phyloP scores from a whole-genome alignment of 2,888 invertebrate species.

The Eubasilissa splendida region DNA sequence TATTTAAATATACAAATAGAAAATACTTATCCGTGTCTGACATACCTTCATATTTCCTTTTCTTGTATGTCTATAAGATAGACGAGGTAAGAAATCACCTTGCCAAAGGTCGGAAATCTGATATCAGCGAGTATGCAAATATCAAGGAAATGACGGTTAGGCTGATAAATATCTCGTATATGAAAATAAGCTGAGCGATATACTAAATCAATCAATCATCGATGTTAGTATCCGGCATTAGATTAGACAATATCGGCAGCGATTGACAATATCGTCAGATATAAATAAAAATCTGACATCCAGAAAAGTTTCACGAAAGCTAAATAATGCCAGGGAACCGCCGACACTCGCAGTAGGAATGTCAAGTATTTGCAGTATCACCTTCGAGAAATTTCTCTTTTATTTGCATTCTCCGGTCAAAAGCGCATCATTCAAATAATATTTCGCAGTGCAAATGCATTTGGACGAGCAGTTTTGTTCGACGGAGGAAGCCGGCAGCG shows the following conservation, averaged over 20 bases:
- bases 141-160: not conserved
- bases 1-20: too few species aligned
- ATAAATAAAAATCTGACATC: too few species aligned
- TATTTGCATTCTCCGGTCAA: conserved; percentile 7
- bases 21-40: too few species aligned
- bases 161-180: not conserved
- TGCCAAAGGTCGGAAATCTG: not conserved
- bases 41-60: too few species aligned
- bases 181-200: not conserved
- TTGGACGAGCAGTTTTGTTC: not conserved
- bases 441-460: conserved; percentile 1
- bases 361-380: not conserved
- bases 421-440: not conserved
- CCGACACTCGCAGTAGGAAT: not conserved
- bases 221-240: too few species aligned
- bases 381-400: not conserved
- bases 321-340: not conserved
- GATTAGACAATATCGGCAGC: too few species aligned
- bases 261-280: too few species aligned
- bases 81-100: not conserved
- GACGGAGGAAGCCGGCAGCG: not conserved
- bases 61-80: not conserved
- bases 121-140: not conserved
- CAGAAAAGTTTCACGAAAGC: too few species aligned
- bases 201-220: too few species aligned